phyloP scores from a whole-genome alignment of 1,140 invertebrate genomes.

The Bradynema listronoti region DNA sequence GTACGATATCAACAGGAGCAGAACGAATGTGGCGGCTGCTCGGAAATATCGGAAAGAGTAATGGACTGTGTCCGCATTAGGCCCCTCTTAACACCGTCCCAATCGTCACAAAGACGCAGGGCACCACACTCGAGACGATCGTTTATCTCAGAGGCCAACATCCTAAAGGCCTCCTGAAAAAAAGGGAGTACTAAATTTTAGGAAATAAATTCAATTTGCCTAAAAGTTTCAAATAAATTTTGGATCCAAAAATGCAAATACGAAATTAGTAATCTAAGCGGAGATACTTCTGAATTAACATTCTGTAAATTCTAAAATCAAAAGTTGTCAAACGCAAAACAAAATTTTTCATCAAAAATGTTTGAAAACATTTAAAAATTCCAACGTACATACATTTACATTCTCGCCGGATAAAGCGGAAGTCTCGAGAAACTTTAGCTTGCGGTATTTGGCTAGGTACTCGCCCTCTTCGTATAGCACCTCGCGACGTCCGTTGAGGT shows the following conservation, averaged over 20 bases:
- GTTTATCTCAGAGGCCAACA: slow-evolving; percentile 53
- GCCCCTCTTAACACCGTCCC: slow-evolving; percentile 89
- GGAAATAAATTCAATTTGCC: too few species aligned
- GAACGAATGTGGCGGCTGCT: slow-evolving; percentile 21
- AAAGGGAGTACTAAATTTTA: too few species aligned
- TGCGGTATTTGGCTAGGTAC: slow-evolving; percentile 83
- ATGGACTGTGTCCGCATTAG: slow-evolving; percentile 52
- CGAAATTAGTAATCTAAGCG: too few species aligned
- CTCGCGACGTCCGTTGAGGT: slow-evolving; percentile 63
- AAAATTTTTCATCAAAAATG: too few species aligned
- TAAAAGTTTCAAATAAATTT: too few species aligned
- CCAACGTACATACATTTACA: slow-evolving; percentile 89
- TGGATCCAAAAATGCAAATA: too few species aligned
- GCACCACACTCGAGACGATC: slow-evolving; percentile 37
- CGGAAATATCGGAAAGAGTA: slow-evolving; percentile 38
- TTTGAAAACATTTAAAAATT: too few species aligned
- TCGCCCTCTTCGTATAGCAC: slow-evolving; percentile 79
- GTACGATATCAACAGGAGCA: slow-evolving; percentile 36
- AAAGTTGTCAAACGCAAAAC: too few species aligned
- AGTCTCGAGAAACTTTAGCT: slow-evolving; percentile 86
- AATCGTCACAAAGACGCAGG: slow-evolving; percentile 74
- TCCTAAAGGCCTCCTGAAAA: slow-evolving; percentile 47
- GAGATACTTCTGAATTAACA: too few species aligned
- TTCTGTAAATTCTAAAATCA: too few species aligned
- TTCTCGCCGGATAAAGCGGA: slow-evolving; percentile 80